Evolutionary conservation across 2,113 vertebrate genomes (phyloP), one percentile per base, ranked within the genome.

Genomic region (Nibea albiflora): DNA sequence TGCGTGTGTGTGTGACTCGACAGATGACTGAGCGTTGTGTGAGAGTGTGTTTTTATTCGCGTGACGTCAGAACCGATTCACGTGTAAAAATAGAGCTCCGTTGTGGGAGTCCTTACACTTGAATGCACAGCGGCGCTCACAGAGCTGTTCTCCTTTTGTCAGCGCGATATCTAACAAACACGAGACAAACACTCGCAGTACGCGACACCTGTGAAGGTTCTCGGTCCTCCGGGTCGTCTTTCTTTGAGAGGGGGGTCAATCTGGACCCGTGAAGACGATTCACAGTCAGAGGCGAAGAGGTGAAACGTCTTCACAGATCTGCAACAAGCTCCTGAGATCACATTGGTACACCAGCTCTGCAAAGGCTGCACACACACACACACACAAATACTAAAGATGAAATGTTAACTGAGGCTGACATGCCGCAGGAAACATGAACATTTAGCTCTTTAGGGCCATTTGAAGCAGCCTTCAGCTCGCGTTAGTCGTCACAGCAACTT

Each of bases 21-120:
- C 35, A 39, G 8, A 39, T 9, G 35, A 39, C 35, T 39, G 35
- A 39, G 35, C 35, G 8, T 8, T 39, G 35, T 39, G 35, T 39
- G 35, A 61, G 72, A 60, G 11, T 0, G 14, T 60, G 8, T 72
- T 77, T 56, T 84, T 58, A 56, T 68, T 52, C 56, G 56, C 53
- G 73, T 89, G 89, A 92, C 69, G 82, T 90, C 87, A 73, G 28
- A 76, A 74, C 64, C 31, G 46, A 79, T 44, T 85, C 83, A 44
- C n/a, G 53, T 78, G 71, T 93, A 93, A 92, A 93, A 92, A 94
- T 92, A 93, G 92, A 77, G 46, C 62, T 58, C 49, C 58, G 16
- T 52, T 68, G 68, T 57, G 35, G 80, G 76, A 56, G 61, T 54
- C 50, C 16, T 86, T 47, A 62, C 84, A 60, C 89, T 80, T 89